Conservation (phyloP, 2,113 vertebrate genomes). For the Rostratula benghalensis region DNA sequence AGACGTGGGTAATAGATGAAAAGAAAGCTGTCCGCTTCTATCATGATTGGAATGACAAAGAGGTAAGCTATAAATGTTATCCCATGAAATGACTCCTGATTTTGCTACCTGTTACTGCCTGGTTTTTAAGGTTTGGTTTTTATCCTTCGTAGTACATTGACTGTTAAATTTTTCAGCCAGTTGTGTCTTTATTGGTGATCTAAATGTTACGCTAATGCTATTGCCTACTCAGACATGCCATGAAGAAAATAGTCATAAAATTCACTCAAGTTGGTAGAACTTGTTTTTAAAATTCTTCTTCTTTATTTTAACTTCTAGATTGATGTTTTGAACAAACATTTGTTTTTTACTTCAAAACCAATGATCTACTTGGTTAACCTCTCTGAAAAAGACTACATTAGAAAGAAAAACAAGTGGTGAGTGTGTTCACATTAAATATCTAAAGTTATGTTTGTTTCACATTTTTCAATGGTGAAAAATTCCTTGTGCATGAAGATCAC, state of each 20-base stretch:
- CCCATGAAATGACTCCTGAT: neutral
- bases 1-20: slow-evolving; percentile 93
- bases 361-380: slow-evolving; percentile 99
- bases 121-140: neutral
- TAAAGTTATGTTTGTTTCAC: neutral
- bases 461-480: neutral
- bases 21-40: slow-evolving; percentile 92
- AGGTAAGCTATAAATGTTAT: slow-evolving; percentile 79
- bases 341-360: slow-evolving; percentile 97
- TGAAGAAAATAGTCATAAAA: slow-evolving; percentile 13
- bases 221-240: neutral
- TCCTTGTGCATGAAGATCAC: neutral
- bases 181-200: slow-evolving; percentile 4
- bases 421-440: slow-evolving; percentile 51
- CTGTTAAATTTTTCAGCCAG: neutral
- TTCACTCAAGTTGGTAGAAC: neutral
- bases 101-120: slow-evolving; percentile 44
- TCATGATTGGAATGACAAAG: slow-evolving; percentile 94
- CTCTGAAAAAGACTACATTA: slow-evolving; percentile 96
- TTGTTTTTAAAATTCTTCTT: slow-evolving; percentile 15
- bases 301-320: slow-evolving; percentile 78
- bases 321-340: slow-evolving; percentile 96
- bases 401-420: slow-evolving; percentile 99
- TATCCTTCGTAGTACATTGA: neutral
- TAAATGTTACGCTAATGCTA: neutral